Evolutionary conservation across 37 sponge, comb jelly and placozoan species (phyloP).

Genomic region (Oscarella lobularis): DNA sequence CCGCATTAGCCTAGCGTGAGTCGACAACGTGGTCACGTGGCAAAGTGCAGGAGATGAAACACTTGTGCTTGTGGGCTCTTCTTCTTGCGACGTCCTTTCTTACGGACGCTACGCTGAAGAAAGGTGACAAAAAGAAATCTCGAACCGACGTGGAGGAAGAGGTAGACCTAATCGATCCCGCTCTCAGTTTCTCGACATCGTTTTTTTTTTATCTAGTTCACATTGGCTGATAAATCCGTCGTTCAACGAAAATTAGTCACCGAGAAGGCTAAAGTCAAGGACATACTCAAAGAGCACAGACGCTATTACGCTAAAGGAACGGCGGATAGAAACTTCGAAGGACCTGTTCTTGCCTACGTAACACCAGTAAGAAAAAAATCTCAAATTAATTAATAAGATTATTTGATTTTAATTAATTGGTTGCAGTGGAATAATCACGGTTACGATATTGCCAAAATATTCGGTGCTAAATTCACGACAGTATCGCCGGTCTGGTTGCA

Average conservation of each 20-base stretch:
- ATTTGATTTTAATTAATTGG: background rate
- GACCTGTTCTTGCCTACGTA: slow-evolving; percentile 57
- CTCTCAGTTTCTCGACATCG: background rate
- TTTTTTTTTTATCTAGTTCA: background rate
- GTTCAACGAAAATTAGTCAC: slow-evolving; percentile 50
- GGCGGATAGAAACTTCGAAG: slow-evolving; percentile 13
- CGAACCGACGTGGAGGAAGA: too few relatives aligned
- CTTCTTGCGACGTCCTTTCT: too few relatives aligned
- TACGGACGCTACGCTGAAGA: too few relatives aligned
- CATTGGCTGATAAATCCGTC: slow-evolving; percentile 16
- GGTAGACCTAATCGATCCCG: background rate
- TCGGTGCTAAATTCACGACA: slow-evolving; percentile 80
- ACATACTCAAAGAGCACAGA: slow-evolving; percentile 46
- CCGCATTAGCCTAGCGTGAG: too few relatives aligned
- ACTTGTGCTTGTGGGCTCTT: too few relatives aligned
- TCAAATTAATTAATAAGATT: background rate
- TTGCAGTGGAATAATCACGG: slow-evolving; percentile 94
- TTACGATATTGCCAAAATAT: slow-evolving; percentile 82
- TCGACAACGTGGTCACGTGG: too few relatives aligned
- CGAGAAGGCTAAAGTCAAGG: slow-evolving; percentile 47
- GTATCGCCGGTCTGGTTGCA: slow-evolving; percentile 97
- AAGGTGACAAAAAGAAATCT: too few relatives aligned
- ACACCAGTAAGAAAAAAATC: slow-evolving; percentile 55
- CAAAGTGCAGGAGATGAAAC: too few relatives aligned
- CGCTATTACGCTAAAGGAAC: slow-evolving; percentile 29